These are phyloP conservation scores for Embiotoca jacksoni DNA, from an alignment of 2,113 vertebrate species.

Conservation along the genomic window DNA sequence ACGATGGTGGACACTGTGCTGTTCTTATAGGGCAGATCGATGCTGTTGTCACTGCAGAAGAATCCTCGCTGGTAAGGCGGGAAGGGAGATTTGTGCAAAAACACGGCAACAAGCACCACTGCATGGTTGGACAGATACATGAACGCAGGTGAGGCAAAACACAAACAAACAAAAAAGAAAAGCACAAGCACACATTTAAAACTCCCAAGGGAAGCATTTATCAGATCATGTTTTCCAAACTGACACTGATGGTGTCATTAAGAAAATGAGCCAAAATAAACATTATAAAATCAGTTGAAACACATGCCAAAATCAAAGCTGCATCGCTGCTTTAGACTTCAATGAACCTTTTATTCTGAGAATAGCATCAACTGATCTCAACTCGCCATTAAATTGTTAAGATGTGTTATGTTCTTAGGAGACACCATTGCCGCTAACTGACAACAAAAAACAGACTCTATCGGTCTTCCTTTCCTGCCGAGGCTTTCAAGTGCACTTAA, in stretches of 20 bases:
- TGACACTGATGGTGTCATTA: not conserved
- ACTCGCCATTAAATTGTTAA: slow-evolving; percentile 18
- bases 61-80: slow-evolving; percentile 80
- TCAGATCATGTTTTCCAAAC: slow-evolving; percentile 2
- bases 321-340: not conserved
- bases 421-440: slow-evolving; percentile 23
- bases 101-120: slow-evolving; percentile 75
- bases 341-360: slow-evolving; percentile 28
- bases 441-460: slow-evolving; percentile 23
- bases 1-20: slow-evolving; percentile 79
- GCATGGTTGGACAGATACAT: slow-evolving; percentile 61
- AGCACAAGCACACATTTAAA: not conserved
- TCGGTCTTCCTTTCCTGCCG: slow-evolving; percentile 20
- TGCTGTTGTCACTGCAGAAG: slow-evolving; percentile 76
- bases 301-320: slow-evolving; percentile 10
- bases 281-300: not conserved
- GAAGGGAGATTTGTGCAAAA: slow-evolving; percentile 80
- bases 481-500: slow-evolving; percentile 65
- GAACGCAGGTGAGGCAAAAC: slow-evolving; percentile 35
- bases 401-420: slow-evolving; percentile 31
- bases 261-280: no score
- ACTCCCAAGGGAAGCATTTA: not conserved
- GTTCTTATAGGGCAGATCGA: slow-evolving; percentile 75
- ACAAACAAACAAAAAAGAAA: not conserved
- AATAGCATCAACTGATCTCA: slow-evolving; percentile 24